Conservation (phyloP, 2,888 invertebrate species). For the Parnassius glacialis region DNA sequence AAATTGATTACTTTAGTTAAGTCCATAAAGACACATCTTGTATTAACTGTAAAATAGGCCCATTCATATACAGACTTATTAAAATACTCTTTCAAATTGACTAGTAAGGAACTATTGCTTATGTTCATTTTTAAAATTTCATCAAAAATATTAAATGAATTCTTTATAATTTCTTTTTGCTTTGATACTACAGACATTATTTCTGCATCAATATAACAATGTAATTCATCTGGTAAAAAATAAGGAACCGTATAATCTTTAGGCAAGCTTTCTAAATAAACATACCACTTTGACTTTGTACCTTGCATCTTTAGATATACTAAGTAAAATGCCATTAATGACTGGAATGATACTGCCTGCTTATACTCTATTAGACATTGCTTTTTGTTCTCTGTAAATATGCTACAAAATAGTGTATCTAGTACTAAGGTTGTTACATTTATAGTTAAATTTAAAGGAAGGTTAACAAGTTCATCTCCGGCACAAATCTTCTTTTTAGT, state of each 20-base stretch:
- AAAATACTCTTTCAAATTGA: constrained; percentile 62
- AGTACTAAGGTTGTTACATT: constrained; percentile 80
- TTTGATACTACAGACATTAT: constrained; percentile 76
- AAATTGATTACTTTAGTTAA: constrained; percentile 67
- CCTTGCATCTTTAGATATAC: constrained; percentile 83
- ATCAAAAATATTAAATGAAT: constrained; percentile 67
- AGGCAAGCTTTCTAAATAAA: constrained; percentile 87
- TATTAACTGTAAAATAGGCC: constrained; percentile 93
- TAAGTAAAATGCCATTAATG: constrained; percentile 87
- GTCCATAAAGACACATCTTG: constrained; percentile 89
- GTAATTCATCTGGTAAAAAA: constrained; percentile 81
- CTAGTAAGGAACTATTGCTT: constrained; percentile 63
- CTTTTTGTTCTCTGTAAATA: constrained; percentile 63
- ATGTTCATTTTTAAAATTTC: constrained; percentile 60
- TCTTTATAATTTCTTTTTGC: constrained; percentile 72
- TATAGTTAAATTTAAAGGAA: constrained; percentile 82
- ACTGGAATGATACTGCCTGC: constrained; percentile 82
- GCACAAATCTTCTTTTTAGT: constrained; percentile 77
- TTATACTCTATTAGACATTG: constrained; percentile 65
- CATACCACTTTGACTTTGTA: constrained; percentile 77
- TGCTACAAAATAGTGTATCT: constrained; percentile 75
- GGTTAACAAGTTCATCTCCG: constrained; percentile 82
- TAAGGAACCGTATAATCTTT: constrained; percentile 84
- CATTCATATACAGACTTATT: constrained; percentile 83
- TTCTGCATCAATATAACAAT: constrained; percentile 78